Conservation (phyloP, 2,888 invertebrate genomes). For the Eupithecia pulchellata region DNA sequence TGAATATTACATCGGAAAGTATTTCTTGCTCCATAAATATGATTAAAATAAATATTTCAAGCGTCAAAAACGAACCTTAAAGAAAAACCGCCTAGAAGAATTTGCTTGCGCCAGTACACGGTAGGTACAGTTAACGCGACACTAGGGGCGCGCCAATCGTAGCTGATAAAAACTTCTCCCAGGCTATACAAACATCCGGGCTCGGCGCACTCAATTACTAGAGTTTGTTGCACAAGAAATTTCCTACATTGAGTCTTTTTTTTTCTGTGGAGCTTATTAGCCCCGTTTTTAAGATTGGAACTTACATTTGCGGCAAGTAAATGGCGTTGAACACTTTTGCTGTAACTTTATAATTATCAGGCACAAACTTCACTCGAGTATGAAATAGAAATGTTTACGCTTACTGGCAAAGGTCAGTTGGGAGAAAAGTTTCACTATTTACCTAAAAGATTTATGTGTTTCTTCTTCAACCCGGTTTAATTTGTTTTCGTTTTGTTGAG, state of each 20-base stretch:
- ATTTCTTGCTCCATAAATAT: background rate
- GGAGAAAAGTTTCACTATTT: conserved; percentile 46
- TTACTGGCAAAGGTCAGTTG: conserved; percentile 40
- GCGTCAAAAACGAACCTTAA: background rate
- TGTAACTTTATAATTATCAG: conserved; percentile 45
- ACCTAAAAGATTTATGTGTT: conserved; percentile 48
- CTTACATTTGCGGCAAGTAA: conserved; percentile 55
- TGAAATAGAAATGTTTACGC: conserved; percentile 47
- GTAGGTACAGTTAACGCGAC: conserved; percentile 65
- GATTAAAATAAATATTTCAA: background rate
- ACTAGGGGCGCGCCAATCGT: conserved; percentile 68
- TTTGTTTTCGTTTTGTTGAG: conserved; percentile 48
- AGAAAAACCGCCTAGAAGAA: background rate
- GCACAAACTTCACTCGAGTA: conserved; percentile 39
- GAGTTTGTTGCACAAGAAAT: conserved; percentile 71
- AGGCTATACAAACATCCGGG: conserved; percentile 75
- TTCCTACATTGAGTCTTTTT: conserved; percentile 65
- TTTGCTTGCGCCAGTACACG: conserved; percentile 1
- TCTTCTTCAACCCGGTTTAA: conserved; percentile 46
- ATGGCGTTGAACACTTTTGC: conserved; percentile 50
- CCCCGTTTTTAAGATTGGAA: conserved; percentile 55
- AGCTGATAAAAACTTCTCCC: conserved; percentile 75
- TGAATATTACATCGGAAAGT: background rate
- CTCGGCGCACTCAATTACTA: conserved; percentile 76
- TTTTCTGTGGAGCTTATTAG: conserved; percentile 64